Evolutionary conservation across 2,113 vertebrate genomes (phyloP), one percentile per base, ranked within the genome.

Genomic region (Vicugna pacos): DNA sequence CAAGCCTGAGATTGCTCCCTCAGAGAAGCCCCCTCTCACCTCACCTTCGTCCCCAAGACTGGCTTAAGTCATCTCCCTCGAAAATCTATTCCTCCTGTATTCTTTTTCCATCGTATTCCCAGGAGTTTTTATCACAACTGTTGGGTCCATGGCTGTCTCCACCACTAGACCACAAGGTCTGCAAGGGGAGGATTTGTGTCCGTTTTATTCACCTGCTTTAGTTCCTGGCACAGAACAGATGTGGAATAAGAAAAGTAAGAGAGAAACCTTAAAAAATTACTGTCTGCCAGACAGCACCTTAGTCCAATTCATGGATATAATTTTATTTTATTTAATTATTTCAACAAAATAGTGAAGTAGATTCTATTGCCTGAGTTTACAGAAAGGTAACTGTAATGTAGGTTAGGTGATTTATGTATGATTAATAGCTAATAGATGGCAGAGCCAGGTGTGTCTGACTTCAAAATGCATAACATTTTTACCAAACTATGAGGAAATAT

Each of bases 321-420:
- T 75, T 76, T 90, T 56, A 94, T 77, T 94, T 75, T 56, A 94
- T 77, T 94, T 75, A 73, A 54, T 46, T 67, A 87, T 46, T 96
- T 87, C 46, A 89, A 87, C 56, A 83, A 42, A 60, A 67, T 82
- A 50, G 6, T 82, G 35, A 90, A 56, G 13, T 80, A 80, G 14
- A 10, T 75, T 0, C 30, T 79, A 6, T 54, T 82, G 69, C 7
- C 52, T 2, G 76, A 32, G 93, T 96, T 95, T 89, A 80, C 6
- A 14, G 14, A 67, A 89, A 88, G 94, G 35, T 75, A 69, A 88
- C 80, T 84, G n/a, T n/a, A 32, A 76, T 4, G 1, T 48, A 56
- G 65, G 10, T 73, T 83, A 60, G 30, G 2, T 69, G 24, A 96
- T 89, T 83, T 91, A 6, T 72, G 13, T 84, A 69, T 70, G 6